Evolutionary conservation across 2,797 vertebrate species (phyloP).

Genomic region (Otus scops): DNA sequence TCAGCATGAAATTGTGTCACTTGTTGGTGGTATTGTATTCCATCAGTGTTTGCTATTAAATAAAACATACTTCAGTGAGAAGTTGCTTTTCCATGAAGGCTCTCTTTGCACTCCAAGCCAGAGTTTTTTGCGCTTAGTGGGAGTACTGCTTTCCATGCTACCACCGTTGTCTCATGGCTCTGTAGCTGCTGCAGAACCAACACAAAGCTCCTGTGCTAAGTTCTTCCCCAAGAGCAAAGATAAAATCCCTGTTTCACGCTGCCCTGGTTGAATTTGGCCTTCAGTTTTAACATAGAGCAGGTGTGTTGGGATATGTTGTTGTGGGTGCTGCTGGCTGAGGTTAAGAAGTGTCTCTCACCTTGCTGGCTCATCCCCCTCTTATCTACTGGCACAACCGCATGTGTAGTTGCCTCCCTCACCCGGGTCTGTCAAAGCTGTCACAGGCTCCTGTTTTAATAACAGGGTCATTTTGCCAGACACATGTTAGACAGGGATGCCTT

Average conservation of each 20-base stretch:
- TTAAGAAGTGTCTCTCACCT: background rate
- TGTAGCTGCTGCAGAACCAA: background rate
- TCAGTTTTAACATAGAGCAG: background rate
- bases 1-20: background rate
- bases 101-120: background rate
- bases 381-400: fast-evolving
- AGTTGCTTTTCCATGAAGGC: background rate
- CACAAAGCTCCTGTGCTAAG: background rate
- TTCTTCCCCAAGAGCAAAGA: background rate
- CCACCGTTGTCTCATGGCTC: background rate
- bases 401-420: background rate
- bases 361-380: background rate
- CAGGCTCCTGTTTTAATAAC: background rate
- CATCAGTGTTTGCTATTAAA: background rate
- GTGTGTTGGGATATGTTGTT: background rate
- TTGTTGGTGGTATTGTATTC: background rate
- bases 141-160: background rate
- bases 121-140: background rate
- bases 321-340: background rate
- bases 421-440: background rate
- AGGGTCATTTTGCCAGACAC: background rate
- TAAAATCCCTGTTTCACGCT: background rate
- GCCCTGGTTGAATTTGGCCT: background rate
- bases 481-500: background rate
- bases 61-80: background rate